Conservation (phyloP, 1,140 invertebrate genomes). For the Polyergus mexicanus region DNA sequence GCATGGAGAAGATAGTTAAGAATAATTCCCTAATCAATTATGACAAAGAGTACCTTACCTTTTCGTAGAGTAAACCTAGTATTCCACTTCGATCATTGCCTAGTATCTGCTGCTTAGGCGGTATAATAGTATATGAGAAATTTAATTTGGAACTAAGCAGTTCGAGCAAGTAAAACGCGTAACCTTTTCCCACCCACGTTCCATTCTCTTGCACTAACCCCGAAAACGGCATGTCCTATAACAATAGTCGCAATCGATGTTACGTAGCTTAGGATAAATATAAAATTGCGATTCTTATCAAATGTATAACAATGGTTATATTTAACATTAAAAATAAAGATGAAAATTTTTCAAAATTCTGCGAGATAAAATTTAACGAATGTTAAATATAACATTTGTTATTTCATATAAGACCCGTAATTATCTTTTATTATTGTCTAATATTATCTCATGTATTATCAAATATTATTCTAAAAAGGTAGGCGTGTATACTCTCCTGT, state of each 20-base stretch:
- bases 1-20: not conserved
- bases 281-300: not conserved
- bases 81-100: constrained; percentile 88
- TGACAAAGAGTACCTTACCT: constrained; percentile 83
- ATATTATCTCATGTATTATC: too few relatives aligned
- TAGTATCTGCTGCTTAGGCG: constrained; percentile 88
- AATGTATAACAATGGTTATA: not conserved
- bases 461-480: not conserved
- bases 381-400: not conserved
- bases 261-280: not conserved
- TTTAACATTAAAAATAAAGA: not conserved
- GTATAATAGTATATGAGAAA: constrained; percentile 90
- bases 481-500: not conserved
- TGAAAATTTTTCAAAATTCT: constrained; percentile 7
- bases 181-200: constrained; percentile 88
- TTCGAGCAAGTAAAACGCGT: constrained; percentile 91
- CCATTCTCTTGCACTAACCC: constrained; percentile 86
- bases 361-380: not conserved
- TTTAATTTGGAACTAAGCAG: constrained; percentile 90
- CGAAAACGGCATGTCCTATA: constrained; percentile 82
- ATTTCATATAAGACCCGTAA: not conserved
- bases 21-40: constrained; percentile 3
- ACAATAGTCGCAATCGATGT: constrained; percentile 18
- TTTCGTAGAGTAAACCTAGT: constrained; percentile 87
- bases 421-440: not conserved